A percentile compares a stretch with the other conserved stretches of the same genome.
Evolutionary conservation across 1,140 invertebrate species (phyloP).

Genomic region (Zaprionus kolodkinae): DNA sequence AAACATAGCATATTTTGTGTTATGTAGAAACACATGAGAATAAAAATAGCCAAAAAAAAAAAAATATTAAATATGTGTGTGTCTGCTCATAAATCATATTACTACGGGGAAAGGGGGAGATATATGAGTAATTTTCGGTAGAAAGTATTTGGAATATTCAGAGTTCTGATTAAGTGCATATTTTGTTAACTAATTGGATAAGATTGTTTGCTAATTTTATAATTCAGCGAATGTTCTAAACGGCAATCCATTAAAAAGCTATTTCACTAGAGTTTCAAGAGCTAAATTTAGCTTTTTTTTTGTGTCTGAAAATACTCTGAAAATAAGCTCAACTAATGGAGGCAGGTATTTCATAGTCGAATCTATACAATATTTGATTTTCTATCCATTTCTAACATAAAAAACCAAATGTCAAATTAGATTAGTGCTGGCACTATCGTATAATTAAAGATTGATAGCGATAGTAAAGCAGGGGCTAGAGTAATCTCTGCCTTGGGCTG

Average conservation of each 20-base stretch:
- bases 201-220: conserved; percentile 6
- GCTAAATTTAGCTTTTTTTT: background rate
- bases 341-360: background rate
- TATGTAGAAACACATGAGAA: conserved; percentile 45
- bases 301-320: background rate
- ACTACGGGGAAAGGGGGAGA: background rate
- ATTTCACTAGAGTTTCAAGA: background rate
- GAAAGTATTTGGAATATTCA: background rate
- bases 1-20: conserved; percentile 64
- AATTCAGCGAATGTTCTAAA: background rate
- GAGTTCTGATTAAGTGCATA: conserved; percentile 1
- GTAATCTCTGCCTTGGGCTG: too few relatives aligned
- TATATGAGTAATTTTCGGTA: background rate
- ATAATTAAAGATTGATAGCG: background rate
- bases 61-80: conserved; percentile 23
- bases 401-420: background rate
- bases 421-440: background rate
- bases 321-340: background rate
- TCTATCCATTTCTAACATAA: background rate
- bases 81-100: conserved; percentile 1
- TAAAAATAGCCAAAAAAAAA: conserved; percentile 30
- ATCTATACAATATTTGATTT: background rate
- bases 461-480: background rate
- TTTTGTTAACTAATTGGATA: background rate
- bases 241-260: background rate